Base-by-base conservation (phyloP, 2,113 vertebrate genomes). In the Oreocharis arfaki region DNA sequence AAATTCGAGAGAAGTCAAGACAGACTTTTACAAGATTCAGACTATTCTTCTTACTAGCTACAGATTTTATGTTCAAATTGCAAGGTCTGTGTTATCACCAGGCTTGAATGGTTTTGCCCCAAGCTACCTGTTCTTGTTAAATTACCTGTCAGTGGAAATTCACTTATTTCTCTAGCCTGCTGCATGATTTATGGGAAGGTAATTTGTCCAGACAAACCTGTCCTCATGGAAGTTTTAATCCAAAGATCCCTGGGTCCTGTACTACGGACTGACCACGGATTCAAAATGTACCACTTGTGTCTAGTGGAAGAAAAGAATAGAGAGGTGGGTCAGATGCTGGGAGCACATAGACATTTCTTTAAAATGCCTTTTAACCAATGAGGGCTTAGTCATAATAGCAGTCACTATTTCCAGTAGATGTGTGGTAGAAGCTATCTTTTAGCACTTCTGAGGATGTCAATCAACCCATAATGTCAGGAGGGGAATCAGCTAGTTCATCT, bases 361-460 rank as follows among this genome's bases (percentile, higher is more conserved):
- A 26, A 80, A 84, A 76, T 70, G 10, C 9, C 32, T 95, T 95
- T 33, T 60, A 86, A 78, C 50, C 47, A 81, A 16, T 44, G 60
- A 64, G 16, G 33, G 35, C 26, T 93, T 84, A 90, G 68, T 90
- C 65, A 93, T 71, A 68, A 88, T 12, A 90, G 55, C 67, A 90
- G 60, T 88, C 83, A 81, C 88, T 96, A 55, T 91, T 95, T 91
- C 92, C 85, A 92, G 95, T 50, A 91, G 20, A 46, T 89, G 81
- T 94, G 90, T 88, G 93, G 82, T 90, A 83, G 59, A 63, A 90
- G 75, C 46, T 92, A 44, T 50, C 22, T 90, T 90, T 92, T 46
- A 81, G 46, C 79, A 84, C 55, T 80, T 92, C 33, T 78, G 79
- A 90, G 24, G 37, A 39, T 68, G 90, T 27, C 79, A 93, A 46